A percentile compares a stretch with the other conserved stretches of the same genome.
phyloP scores from a whole-genome alignment of 2,888 invertebrate genomes.

The Myopa testacea region DNA sequence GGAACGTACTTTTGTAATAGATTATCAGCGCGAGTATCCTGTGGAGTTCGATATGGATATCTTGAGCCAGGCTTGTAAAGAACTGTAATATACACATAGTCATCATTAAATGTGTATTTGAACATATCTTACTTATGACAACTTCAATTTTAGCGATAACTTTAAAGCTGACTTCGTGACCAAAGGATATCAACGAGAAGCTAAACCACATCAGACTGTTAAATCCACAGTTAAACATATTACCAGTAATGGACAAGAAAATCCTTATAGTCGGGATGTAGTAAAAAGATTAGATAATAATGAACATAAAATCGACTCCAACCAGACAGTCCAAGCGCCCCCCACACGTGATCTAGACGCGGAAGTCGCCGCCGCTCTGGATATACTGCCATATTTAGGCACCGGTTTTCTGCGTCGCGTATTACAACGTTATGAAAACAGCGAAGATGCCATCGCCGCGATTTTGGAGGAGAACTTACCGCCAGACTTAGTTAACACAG shows the following conservation, averaged over 20 bases:
- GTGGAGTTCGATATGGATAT: slow-evolving; percentile 77
- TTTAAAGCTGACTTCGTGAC: slow-evolving; percentile 59
- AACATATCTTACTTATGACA: not conserved
- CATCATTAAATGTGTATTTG: not conserved
- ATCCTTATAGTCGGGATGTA: not conserved
- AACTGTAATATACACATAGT: slow-evolving; percentile 73
- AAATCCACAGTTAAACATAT: slow-evolving; percentile 36
- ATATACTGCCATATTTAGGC: slow-evolving; percentile 83
- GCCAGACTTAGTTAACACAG: slow-evolving; percentile 65
- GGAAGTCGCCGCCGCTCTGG: slow-evolving; percentile 68
- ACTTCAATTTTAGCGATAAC: slow-evolving; percentile 44
- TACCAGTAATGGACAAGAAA: not conserved
- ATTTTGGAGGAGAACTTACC: slow-evolving; percentile 77
- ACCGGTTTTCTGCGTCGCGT: slow-evolving; percentile 81
- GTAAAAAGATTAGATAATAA: not conserved
- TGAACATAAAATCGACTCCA: not conserved
- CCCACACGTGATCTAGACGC: slow-evolving; percentile 62
- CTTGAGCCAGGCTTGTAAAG: slow-evolving; percentile 73
- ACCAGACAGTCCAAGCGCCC: slow-evolving; percentile 1
- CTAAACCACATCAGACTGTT: slow-evolving; percentile 43
- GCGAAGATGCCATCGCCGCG: slow-evolving; percentile 84
- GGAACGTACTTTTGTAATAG: slow-evolving; percentile 74
- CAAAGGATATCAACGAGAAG: slow-evolving; percentile 55
- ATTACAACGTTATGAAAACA: slow-evolving; percentile 80
- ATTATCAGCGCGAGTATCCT: slow-evolving; percentile 77